Percentiles rank a stretch among this genome's conserved stretches.
These are phyloP conservation scores for Nemurella pictetii DNA, from an alignment of 2,888 invertebrate genomes.

Conservation along the genomic window DNA sequence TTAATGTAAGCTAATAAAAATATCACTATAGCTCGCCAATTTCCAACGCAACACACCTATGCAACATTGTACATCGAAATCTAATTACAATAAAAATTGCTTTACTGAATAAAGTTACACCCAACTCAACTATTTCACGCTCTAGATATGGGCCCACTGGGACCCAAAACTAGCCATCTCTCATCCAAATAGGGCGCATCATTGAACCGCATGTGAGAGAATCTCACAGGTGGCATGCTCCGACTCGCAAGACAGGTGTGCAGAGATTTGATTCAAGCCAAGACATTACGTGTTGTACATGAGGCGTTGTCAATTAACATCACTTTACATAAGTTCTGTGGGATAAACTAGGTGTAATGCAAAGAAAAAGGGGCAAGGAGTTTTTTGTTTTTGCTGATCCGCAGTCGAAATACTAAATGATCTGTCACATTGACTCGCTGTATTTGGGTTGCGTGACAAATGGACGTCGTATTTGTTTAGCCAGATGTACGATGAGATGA, in stretches of 20 bases:
- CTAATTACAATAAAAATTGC: neutral
- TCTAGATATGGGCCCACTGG: neutral
- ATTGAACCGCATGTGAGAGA: neutral
- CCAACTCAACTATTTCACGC: neutral
- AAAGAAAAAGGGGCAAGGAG: neutral
- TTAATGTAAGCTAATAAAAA: neutral
- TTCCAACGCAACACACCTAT: neutral
- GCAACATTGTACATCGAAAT: neutral
- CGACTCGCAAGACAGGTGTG: no score
- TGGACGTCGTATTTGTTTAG: neutral
- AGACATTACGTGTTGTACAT: neutral
- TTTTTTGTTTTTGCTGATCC: neutral
- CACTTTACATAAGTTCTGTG: neutral
- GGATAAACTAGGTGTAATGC: neutral
- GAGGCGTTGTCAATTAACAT: neutral
- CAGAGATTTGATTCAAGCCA: neutral
- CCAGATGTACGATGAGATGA: neutral
- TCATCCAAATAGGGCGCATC: neutral
- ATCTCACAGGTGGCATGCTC: neutral
- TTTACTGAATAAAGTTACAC: neutral
- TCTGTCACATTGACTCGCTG: neutral
- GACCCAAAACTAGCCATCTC: neutral
- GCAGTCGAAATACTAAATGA: neutral
- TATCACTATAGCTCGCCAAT: neutral
- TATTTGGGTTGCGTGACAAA: neutral